phyloP scores from a whole-genome alignment of 1,140 invertebrate genomes.

The Semibalanus balanoides region DNA sequence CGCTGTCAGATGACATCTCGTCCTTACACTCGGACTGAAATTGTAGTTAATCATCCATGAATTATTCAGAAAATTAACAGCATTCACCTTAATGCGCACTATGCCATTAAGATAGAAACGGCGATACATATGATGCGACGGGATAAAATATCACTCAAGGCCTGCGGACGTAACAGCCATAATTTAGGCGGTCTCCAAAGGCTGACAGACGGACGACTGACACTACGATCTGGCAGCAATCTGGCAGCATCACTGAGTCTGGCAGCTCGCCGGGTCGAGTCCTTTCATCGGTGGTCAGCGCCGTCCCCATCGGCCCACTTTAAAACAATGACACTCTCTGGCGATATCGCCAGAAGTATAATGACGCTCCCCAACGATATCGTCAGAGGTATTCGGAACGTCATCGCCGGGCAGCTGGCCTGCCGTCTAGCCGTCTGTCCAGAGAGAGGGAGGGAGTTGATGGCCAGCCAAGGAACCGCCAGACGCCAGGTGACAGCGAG shows the following conservation, averaged over 20 bases:
- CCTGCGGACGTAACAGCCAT: neutral
- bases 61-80: conserved; percentile 3
- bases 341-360: too few relatives aligned
- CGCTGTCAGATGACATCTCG: too few relatives aligned
- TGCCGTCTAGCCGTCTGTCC: too few relatives aligned
- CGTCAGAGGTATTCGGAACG: neutral
- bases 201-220: too few relatives aligned
- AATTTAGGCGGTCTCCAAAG: neutral
- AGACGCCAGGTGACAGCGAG: too few relatives aligned
- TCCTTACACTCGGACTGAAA: too few relatives aligned
- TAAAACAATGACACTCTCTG: neutral
- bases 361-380: too few relatives aligned
- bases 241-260: too few relatives aligned
- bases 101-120: neutral
- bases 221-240: too few relatives aligned
- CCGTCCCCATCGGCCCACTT: neutral
- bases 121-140: neutral
- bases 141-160: neutral
- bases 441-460: too few relatives aligned
- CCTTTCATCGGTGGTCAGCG: neutral
- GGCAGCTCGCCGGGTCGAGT: neutral
- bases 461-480: too few relatives aligned
- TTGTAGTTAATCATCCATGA: neutral
- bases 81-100: neutral
- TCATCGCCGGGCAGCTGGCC: neutral